These are phyloP conservation scores for Pasiphila rectangulata DNA, from an alignment of 2,888 invertebrate species.

Conservation along the genomic window DNA sequence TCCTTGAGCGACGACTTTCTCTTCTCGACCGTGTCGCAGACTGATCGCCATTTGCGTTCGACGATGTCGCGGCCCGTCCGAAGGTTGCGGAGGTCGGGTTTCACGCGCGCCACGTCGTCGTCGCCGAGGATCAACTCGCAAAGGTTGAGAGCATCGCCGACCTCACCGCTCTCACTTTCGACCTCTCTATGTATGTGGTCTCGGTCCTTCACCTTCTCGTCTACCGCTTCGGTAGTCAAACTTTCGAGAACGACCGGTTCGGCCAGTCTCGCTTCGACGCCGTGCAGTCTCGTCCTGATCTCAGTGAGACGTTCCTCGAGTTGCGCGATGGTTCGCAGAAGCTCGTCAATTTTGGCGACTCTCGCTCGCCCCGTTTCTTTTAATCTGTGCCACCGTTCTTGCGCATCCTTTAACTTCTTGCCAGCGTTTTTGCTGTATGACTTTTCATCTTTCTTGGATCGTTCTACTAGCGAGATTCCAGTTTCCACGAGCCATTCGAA, in stretches of 20 bases:
- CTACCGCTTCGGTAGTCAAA: conserved; percentile 83
- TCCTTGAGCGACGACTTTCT: conserved; percentile 71
- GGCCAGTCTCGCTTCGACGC: conserved; percentile 85
- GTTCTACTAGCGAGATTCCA: conserved; percentile 83
- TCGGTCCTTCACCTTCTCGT: conserved; percentile 85
- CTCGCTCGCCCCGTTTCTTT: conserved; percentile 84
- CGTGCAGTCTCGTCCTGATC: conserved; percentile 86
- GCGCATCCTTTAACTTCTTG: conserved; percentile 81
- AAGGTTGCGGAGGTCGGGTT: conserved; percentile 86
- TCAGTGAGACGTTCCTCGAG: conserved; percentile 87
- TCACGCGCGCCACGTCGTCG: conserved; percentile 85
- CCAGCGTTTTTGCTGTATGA: conserved; percentile 74
- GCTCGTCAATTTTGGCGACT: conserved; percentile 86
- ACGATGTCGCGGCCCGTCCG: conserved; percentile 85
- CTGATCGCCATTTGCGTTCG: conserved; percentile 89
- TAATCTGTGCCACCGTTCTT: conserved; percentile 85
- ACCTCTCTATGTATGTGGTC: conserved; percentile 87
- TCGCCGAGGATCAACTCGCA: conserved; percentile 89
- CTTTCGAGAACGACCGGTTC: conserved; percentile 85
- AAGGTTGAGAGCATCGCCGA: conserved; percentile 89
- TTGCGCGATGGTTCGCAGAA: conserved; percentile 85
- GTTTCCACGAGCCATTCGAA: conserved; percentile 88
- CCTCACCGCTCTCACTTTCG: conserved; percentile 87
- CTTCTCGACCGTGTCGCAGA: conserved; percentile 87
- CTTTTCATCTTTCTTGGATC: conserved; percentile 83